Base-by-base conservation (phyloP, 2,113 vertebrate species). In the Siniperca knerii region DNA sequence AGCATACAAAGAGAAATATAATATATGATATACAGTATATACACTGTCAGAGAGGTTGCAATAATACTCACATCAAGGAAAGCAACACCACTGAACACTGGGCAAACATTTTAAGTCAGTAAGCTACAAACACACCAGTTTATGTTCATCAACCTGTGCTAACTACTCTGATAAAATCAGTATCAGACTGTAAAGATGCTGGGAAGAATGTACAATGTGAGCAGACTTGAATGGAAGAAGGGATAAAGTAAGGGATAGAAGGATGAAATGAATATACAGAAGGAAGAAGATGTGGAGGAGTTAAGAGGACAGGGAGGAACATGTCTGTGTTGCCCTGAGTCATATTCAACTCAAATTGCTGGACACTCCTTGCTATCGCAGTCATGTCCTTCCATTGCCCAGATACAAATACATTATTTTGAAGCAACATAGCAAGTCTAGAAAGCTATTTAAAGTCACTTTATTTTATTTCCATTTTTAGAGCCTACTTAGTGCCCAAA, bases 11-110 rank as follows among this genome's bases (percentile, higher is more conserved):
- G 44, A 75, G 10, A 50, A 29, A 69, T 29, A 29, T 44, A 25
- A 40, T 23, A 13, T 15, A 52, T 37, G 46, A 69, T 60, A 75
- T 23, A 60, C 10, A 73, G n/a, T 52, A 78, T 37, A 61, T 40
- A 83, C 82, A 85, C 85, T 73, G 70, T 79, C 48, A 44, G 60
- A 84, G 70, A 58, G 66, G n/a, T 25, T 82, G 65, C 68, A 55
- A 67, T 73, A 3, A 54, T 11, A 25, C 54, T 65, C 29, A 40
- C 42, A 60, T 46, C 0, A 21, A 40, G n/a, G 18, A 70, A 9
- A 46, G 25, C 13, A 44, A 68, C 55, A 69, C 21, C n/a, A 18
- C 16, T 72, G 23, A 33, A 70, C 74, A 87, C 84, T 87, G 70
- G 77, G 44, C 21, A 68, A 71, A 79, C 71, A 70, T 60, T 60